A percentile compares a stretch with the other conserved stretches of the same genome.
Conservation (phyloP, 2,113 vertebrate species). For the Kryptolebias marmoratus region DNA sequence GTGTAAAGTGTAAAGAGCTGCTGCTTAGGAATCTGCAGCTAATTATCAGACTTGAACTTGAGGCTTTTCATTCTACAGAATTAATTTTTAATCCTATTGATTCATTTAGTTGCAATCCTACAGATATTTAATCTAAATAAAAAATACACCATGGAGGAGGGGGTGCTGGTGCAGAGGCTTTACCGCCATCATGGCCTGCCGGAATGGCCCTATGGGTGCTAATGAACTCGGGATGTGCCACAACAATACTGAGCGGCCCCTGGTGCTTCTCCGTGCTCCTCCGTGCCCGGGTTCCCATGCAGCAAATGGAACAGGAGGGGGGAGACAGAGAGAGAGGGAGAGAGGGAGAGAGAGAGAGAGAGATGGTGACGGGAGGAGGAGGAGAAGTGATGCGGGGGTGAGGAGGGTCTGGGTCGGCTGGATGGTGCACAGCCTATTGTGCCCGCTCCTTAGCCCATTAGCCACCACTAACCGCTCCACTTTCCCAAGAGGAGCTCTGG, state of each 20-base stretch:
- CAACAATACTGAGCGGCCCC: conserved; percentile 81
- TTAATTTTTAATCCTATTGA: neutral
- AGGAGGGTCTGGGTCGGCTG: conserved; percentile 39
- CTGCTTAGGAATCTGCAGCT: no score
- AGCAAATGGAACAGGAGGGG: conserved; percentile 45
- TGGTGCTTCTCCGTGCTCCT: conserved; percentile 67
- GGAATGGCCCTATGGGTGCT: conserved; percentile 70
- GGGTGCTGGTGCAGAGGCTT: neutral
- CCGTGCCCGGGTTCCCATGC: conserved; percentile 85
- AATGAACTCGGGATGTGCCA: conserved; percentile 88
- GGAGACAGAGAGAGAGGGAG: conserved; percentile 43
- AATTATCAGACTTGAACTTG: no score
- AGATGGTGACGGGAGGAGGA: conserved; percentile 42
- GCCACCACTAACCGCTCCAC: conserved; percentile 67
- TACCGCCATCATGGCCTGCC: conserved; percentile 32
- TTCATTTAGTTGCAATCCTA: neutral
- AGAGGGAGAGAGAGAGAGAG: conserved; percentile 41
- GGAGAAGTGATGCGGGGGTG: conserved; percentile 44
- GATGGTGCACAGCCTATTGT: conserved; percentile 72
- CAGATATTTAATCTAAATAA: neutral
- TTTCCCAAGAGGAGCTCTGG: conserved; percentile 76
- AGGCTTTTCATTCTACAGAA: no score
- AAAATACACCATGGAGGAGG: neutral
- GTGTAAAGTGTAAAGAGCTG: no score
- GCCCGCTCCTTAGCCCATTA: conserved; percentile 78